phyloP scores from a whole-genome alignment of 1,140 invertebrate genomes.

The Drosophila persimilis region DNA sequence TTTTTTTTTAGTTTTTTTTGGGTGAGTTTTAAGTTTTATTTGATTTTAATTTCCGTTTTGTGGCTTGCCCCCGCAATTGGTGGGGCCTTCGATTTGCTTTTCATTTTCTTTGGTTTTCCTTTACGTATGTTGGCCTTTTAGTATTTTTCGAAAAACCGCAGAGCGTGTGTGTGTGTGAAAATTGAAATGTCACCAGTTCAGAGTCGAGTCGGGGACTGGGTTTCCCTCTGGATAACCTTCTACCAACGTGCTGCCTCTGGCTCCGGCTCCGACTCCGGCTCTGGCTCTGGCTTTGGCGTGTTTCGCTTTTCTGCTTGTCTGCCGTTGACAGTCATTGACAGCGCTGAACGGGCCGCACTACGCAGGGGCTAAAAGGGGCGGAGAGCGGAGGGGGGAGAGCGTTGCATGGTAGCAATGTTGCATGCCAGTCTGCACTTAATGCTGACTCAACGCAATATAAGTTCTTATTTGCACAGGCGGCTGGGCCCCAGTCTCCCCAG shows the following conservation, averaged over 20 bases:
- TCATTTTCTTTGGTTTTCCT: constrained; percentile 10
- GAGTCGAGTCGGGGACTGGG: constrained; percentile 21
- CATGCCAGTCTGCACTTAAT: constrained; percentile 73
- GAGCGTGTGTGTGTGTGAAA: constrained; percentile 65
- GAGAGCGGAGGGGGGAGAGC: background rate
- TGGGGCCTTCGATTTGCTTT: constrained; percentile 35
- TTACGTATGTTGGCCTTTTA: constrained; percentile 6
- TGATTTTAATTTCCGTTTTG: constrained; percentile 69
- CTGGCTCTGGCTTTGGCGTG: constrained; percentile 39
- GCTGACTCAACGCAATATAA: constrained; percentile 72
- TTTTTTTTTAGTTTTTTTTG: background rate
- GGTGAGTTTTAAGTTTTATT: constrained; percentile 39
- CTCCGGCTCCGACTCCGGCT: background rate
- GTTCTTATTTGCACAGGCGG: constrained; percentile 66
- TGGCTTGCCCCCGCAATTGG: constrained; percentile 21
- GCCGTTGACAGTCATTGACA: constrained; percentile 78
- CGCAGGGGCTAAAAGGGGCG: background rate
- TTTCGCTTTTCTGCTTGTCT: constrained; percentile 73
- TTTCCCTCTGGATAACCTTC: constrained; percentile 12
- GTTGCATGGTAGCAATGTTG: constrained; percentile 70
- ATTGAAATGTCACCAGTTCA: constrained; percentile 73
- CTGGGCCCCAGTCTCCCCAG: constrained; percentile 28
- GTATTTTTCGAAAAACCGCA: constrained; percentile 44
- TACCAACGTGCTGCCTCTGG: background rate
- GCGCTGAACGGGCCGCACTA: constrained; percentile 23